A percentile compares a stretch with the other conserved stretches of the same genome.
These are phyloP conservation scores for Campaea margaritaria DNA, from an alignment of 2,888 invertebrate species.

Conservation along the genomic window DNA sequence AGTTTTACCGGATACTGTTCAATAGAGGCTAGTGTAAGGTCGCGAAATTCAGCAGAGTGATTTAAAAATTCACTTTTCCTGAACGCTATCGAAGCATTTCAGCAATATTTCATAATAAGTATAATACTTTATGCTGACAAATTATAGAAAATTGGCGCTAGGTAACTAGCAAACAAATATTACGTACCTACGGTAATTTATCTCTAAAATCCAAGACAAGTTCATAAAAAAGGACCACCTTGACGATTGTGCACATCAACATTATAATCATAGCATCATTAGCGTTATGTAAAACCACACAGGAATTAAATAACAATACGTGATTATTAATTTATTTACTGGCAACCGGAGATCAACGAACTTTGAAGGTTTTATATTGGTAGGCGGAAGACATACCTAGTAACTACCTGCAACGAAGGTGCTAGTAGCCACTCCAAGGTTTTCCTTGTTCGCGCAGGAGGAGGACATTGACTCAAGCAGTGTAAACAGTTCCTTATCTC, in stretches of 20 bases:
- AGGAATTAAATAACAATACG: conserved; percentile 49
- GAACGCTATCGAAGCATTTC: too few species aligned
- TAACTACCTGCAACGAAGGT: conserved; percentile 18
- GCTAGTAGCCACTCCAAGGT: conserved; percentile 71
- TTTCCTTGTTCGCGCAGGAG: conserved; percentile 77
- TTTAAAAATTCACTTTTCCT: too few species aligned
- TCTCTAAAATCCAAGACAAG: too few species aligned
- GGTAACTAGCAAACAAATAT: too few species aligned
- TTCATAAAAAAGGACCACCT: conserved; percentile 10
- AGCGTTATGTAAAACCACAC: conserved; percentile 18
- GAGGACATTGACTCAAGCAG: conserved; percentile 85
- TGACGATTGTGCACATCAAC: conserved; percentile 20
- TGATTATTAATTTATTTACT: conserved; percentile 50
- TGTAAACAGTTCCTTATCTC: conserved; percentile 85
- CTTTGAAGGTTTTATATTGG: conserved; percentile 60
- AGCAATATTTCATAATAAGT: too few species aligned
- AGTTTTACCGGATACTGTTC: background rate
- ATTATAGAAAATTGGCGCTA: too few species aligned
- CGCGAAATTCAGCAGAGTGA: too few species aligned
- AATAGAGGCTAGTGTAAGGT: too few species aligned
- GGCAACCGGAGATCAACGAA: conserved; percentile 67
- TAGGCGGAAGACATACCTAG: conserved; percentile 63
- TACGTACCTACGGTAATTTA: too few species aligned
- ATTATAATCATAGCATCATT: conserved; percentile 24
- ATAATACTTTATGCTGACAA: too few species aligned